Base-by-base conservation (phyloP, 2,113 vertebrate genomes). In the Rhea americana region DNA sequence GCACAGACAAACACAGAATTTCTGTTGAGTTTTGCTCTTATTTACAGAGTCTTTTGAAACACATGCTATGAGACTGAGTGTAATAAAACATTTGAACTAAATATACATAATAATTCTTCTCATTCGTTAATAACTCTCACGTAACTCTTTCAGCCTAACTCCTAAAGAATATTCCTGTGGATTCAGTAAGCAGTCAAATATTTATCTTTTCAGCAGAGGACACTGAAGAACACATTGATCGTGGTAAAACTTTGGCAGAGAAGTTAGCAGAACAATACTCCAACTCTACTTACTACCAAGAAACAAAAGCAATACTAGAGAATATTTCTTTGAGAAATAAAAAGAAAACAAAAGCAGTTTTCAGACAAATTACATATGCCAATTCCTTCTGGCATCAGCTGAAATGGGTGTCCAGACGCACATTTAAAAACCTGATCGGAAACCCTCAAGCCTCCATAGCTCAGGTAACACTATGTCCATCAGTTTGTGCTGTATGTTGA, bases 401-500 rank as follows among this genome's bases (percentile, higher is more conserved):
- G 95, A 98, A 91, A 76, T 99, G 99, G 99, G 97, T 99, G 85
- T 97, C 98, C 26, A 98, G 76, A 79, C 98, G 99, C 55, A 98
- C 98, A 0, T 98, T 99, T 85, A 98, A 96, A 91, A 99, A 99
- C 85, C 96, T 99, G 14, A 5, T 99, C 74, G 97, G 99, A 50
- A 99, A 99, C 85, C 99, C 99, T 9, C 98, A 99, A 96, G 98
- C 98, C 26, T 99, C 99, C 19, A 19, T 99, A n/a, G 99, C 99
- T 63, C 98, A 99, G 99, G 99, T 99, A 97, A 97, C 0, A 3
- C 6, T 55, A 1, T 28, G 8, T 30, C 51, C 62, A 8, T 7
- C 9, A 9, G 72, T n/a, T 62, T n/a, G 61, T 41, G 10, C 11
- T 55, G 11, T 37, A 67, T 0, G 0, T 9, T 68, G 78, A 73